Evolutionary conservation across 2,888 invertebrate genomes (phyloP).

Genomic region (Pycnomerus fuliginosus): DNA sequence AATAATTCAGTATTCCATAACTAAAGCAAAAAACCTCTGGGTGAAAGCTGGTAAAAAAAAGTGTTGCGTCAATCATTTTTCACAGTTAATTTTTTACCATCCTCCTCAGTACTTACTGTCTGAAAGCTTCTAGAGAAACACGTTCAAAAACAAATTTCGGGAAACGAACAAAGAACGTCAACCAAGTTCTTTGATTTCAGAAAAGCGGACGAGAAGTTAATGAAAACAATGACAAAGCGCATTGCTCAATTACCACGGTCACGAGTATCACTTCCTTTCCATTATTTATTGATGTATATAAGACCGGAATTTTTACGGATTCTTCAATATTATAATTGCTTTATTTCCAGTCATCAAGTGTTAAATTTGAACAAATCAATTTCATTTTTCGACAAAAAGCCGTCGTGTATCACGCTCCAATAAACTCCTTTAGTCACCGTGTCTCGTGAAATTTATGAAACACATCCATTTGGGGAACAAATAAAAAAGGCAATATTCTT

Average conservation of each 20-base stretch:
- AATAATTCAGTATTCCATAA: too few species aligned
- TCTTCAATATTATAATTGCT: constrained; percentile 9
- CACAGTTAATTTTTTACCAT: too few species aligned
- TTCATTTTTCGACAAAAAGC: constrained; percentile 4
- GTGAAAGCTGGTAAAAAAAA: too few species aligned
- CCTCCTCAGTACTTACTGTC: too few species aligned
- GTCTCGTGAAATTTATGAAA: constrained; percentile 17
- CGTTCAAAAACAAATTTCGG: too few species aligned
- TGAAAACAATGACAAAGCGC: constrained; percentile 25
- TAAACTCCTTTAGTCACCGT: constrained; percentile 8
- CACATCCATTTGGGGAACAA: constrained; percentile 11
- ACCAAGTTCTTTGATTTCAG: constrained; percentile 8
- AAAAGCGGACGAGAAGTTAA: constrained; percentile 20
- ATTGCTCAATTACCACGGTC: constrained; percentile 26
- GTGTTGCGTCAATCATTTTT: too few species aligned
- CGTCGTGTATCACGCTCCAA: constrained; percentile 1
- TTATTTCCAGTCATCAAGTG: constrained; percentile 16
- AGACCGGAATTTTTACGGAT: constrained; percentile 12
- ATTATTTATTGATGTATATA: constrained; percentile 11
- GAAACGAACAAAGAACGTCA: too few species aligned
- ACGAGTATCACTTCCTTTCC: constrained; percentile 23
- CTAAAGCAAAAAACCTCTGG: too few species aligned
- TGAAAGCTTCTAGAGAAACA: too few species aligned
- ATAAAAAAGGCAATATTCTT: constrained; percentile 17
- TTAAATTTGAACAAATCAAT: constrained; percentile 21